A percentile compares a stretch with the other conserved stretches of the same genome.
Conservation (phyloP, 2,797 vertebrate genomes). For the Clarias pachynema region DNA sequence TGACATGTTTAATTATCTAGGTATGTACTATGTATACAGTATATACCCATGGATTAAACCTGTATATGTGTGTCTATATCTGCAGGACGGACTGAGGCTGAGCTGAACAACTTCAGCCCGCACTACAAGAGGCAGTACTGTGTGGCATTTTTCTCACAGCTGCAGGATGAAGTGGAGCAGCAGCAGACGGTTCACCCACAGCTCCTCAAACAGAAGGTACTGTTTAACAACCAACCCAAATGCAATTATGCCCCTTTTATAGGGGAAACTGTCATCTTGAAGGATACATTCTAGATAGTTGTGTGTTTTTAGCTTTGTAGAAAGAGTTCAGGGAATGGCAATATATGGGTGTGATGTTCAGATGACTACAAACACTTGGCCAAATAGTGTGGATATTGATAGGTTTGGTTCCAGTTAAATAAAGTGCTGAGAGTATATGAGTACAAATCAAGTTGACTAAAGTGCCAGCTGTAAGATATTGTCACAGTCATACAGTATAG, state of each 20-base stretch:
- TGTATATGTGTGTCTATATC: constrained; percentile 43
- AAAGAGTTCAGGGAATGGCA: not conserved
- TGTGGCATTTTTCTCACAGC: constrained; percentile 79
- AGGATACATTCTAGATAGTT: not conserved
- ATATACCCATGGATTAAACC: not conserved
- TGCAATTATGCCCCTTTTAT: not conserved
- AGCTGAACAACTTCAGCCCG: constrained; percentile 84
- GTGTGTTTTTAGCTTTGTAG: not conserved
- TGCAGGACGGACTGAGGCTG: constrained; percentile 80
- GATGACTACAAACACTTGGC: not conserved
- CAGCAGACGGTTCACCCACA: constrained; percentile 74
- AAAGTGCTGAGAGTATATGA: not conserved
- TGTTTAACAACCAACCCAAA: not conserved
- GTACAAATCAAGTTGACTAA: not conserved
- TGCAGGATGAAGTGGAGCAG: constrained; percentile 86
- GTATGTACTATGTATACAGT: not conserved
- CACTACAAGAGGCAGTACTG: constrained; percentile 84
- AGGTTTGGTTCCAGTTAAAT: not conserved
- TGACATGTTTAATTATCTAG: not conserved
- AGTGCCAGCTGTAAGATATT: not conserved
- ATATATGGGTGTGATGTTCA: not conserved
- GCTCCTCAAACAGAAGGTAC: constrained; percentile 83
- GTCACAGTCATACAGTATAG: not conserved
- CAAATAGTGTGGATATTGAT: not conserved
- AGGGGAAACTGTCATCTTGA: not conserved